A percentile compares a stretch with the other conserved stretches of the same genome.
phyloP scores from a whole-genome alignment of 2,113 vertebrate species.

The Sitta europaea region DNA sequence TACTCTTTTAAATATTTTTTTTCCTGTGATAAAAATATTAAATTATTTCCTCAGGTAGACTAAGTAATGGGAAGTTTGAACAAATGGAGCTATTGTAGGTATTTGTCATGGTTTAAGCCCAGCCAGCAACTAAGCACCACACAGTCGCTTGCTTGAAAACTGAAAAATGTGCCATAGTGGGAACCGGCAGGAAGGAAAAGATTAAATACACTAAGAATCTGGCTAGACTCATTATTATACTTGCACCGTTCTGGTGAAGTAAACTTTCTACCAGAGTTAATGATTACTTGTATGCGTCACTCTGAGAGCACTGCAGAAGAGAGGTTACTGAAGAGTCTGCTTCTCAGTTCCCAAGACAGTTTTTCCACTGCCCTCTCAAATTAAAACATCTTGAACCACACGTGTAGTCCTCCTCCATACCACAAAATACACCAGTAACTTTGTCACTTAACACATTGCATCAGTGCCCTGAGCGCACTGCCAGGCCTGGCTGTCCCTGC shows the following conservation, averaged over 20 bases:
- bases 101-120: not conserved
- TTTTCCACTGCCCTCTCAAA: not conserved
- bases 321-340: not conserved
- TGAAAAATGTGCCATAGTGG: not conserved
- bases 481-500: not conserved
- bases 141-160: rapidly evolving
- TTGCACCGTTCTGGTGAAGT: not conserved
- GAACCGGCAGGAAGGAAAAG: not conserved
- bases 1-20: not conserved
- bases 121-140: not conserved
- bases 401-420: not conserved
- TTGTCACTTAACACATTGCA: not conserved
- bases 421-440: not conserved
- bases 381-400: not conserved
- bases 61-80: not conserved
- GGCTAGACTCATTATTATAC: not conserved
- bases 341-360: not conserved
- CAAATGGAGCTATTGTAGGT: not conserved
- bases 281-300: not conserved
- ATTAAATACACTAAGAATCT: not conserved
- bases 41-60: not conserved
- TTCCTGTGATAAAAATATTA: not conserved
- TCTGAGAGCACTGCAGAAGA: not conserved
- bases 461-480: not conserved
- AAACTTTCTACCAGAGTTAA: conserved; percentile 15